Conservation (phyloP, 1,140 invertebrate species). For the Thaumatotibia leucotreta region DNA sequence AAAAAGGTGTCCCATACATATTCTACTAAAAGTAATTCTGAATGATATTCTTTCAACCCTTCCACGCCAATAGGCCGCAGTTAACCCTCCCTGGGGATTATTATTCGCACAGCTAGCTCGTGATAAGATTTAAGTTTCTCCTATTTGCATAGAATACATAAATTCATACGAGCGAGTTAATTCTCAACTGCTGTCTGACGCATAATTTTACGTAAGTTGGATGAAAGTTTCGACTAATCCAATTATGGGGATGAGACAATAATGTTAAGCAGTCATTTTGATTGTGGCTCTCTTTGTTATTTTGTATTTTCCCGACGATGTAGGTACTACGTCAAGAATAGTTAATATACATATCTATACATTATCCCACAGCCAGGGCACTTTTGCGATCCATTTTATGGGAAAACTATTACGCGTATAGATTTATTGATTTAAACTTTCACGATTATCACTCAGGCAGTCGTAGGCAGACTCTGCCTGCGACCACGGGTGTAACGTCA, state of each 20-base stretch:
- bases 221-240: background rate
- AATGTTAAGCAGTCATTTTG: background rate
- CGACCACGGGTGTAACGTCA: too few species aligned
- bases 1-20: too few species aligned
- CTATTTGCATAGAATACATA: slow-evolving; percentile 34
- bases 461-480: too few species aligned
- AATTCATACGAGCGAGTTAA: slow-evolving; percentile 22
- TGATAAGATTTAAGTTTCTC: slow-evolving; percentile 32
- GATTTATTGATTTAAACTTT: too few species aligned
- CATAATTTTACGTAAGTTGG: slow-evolving; percentile 11
- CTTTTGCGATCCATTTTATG: too few species aligned
- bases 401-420: too few species aligned
- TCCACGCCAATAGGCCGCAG: background rate
- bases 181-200: slow-evolving; percentile 17
- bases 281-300: background rate
- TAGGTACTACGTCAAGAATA: too few species aligned
- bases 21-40: background rate
- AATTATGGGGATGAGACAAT: slow-evolving; percentile 4
- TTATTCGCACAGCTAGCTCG: slow-evolving; percentile 24
- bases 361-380: too few species aligned
- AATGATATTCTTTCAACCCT: slow-evolving; percentile 15
- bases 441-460: too few species aligned
- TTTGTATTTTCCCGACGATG: too few species aligned
- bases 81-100: slow-evolving; percentile 9
- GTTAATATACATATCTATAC: too few species aligned